phyloP scores from a whole-genome alignment of 2,888 invertebrate species.

The Cerastoderma edule region DNA sequence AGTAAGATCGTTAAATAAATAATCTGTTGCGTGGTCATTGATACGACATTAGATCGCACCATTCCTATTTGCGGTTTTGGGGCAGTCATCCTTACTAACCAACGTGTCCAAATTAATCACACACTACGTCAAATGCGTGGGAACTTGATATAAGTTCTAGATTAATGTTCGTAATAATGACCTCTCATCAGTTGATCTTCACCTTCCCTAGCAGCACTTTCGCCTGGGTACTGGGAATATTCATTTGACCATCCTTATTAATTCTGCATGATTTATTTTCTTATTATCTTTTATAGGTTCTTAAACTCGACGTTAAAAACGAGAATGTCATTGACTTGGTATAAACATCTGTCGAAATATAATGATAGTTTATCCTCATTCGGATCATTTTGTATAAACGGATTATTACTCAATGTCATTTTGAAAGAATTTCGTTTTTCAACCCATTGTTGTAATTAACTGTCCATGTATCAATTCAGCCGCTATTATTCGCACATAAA shows the following conservation, averaged over 20 bases:
- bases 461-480: no score
- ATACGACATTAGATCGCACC: conserved; percentile 1
- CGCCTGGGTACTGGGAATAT: neutral
- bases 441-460: no score
- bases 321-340: neutral
- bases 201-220: neutral
- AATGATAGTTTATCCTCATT: no score
- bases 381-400: no score
- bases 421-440: no score
- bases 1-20: neutral
- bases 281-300: neutral
- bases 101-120: neutral
- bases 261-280: no score
- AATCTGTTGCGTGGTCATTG: conserved; percentile 11
- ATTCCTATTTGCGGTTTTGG: conserved; percentile 15
- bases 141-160: conserved; percentile 1
- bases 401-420: no score
- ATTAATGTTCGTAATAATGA: conserved; percentile 18
- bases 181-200: neutral
- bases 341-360: no score
- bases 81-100: neutral
- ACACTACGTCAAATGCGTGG: neutral
- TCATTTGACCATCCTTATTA: no score
- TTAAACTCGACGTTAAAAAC: neutral
- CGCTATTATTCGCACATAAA: no score